These are phyloP conservation scores for Tipula unca DNA, from an alignment of 2,888 invertebrate species.

Conservation along the genomic window DNA sequence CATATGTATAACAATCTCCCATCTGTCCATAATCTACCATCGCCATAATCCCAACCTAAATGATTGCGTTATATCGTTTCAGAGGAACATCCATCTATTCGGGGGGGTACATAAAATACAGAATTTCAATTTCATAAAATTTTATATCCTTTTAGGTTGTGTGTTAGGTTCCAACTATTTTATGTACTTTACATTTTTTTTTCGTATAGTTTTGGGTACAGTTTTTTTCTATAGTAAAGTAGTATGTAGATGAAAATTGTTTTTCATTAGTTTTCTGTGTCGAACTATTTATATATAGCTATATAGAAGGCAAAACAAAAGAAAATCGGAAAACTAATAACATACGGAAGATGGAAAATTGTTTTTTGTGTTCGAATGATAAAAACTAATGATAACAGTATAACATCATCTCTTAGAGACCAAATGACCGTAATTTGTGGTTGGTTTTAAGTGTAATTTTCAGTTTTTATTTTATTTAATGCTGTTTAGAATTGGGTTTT, in stretches of 20 bases:
- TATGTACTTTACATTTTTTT: not conserved
- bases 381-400: not conserved
- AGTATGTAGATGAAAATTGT: not conserved
- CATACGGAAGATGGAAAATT: not conserved
- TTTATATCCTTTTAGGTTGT: not conserved
- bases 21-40: not conserved
- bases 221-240: not conserved
- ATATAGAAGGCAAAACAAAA: not conserved
- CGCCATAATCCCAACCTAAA: not conserved
- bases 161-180: not conserved
- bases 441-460: not conserved
- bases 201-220: not conserved
- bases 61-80: not conserved
- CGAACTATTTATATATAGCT: not conserved
- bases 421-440: slow-evolving; percentile 8
- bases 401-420: slow-evolving; percentile 8
- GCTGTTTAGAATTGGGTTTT: not conserved
- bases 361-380: not conserved
- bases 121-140: slow-evolving; percentile 3
- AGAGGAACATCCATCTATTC: not conserved
- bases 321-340: not conserved
- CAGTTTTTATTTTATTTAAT: not conserved
- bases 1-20: not conserved
- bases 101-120: not conserved
- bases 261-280: not conserved